Evolutionary conservation across 2,113 vertebrate species (phyloP).

Genomic region (Oryzias celebensis): DNA sequence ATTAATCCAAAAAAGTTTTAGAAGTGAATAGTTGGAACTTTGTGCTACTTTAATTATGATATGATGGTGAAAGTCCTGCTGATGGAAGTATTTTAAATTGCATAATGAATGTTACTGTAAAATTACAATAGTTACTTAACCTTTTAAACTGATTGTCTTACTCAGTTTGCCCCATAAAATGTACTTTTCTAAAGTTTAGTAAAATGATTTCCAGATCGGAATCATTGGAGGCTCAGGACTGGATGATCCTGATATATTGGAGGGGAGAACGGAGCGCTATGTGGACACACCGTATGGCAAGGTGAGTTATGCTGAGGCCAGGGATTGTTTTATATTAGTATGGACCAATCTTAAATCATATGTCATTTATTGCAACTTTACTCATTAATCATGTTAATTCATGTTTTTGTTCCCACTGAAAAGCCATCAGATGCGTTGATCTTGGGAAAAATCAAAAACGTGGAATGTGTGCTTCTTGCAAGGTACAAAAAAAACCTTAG

Average conservation of each 20-base stretch:
- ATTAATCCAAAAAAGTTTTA: too few species aligned
- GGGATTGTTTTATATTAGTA: not conserved
- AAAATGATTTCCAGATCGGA: conserved; percentile 81
- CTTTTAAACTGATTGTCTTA: not conserved
- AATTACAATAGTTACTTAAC: not conserved
- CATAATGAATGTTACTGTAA: not conserved
- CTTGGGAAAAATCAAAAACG: conserved; percentile 94
- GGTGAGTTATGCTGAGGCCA: conserved; percentile 63
- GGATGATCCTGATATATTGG: conserved; percentile 93
- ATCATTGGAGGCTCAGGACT: conserved; percentile 96
- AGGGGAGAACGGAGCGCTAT: conserved; percentile 90
- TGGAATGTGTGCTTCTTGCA: conserved; percentile 93
- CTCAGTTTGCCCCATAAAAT: not conserved
- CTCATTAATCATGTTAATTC: not conserved
- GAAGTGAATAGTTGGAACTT: too few species aligned
- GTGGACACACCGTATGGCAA: conserved; percentile 96
- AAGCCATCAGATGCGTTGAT: conserved; percentile 95
- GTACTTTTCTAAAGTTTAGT: not conserved
- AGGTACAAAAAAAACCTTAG: conserved; percentile 74
- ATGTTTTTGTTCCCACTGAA: conserved; percentile 21
- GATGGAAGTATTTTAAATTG: too few species aligned
- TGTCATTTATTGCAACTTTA: not conserved
- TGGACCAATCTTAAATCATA: not conserved
- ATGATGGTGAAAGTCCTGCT: too few species aligned
- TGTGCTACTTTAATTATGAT: too few species aligned